Conservation (phyloP, 2,797 vertebrate genomes). For the Acomys russatus region DNA sequence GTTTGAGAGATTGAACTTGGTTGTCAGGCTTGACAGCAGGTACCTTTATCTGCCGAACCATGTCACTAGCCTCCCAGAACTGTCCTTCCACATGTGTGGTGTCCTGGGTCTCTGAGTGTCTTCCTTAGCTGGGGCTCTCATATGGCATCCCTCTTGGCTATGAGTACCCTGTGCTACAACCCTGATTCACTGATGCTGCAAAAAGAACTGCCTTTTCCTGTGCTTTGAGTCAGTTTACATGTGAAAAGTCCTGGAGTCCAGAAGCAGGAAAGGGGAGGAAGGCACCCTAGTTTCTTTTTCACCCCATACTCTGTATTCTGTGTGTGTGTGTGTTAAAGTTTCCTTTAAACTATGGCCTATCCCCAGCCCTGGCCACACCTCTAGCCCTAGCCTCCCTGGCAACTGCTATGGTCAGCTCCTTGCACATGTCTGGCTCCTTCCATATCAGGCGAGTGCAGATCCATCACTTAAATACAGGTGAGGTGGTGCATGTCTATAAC, state of each 20-base stretch:
- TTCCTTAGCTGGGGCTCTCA: neutral
- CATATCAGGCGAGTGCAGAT: neutral
- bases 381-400: neutral
- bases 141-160: neutral
- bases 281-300: neutral
- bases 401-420: neutral
- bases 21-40: neutral
- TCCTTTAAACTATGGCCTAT: neutral
- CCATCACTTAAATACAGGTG: neutral
- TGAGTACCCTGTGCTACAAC: neutral
- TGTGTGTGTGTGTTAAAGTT: too few relatives aligned
- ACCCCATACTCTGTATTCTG: neutral
- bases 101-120: neutral
- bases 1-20: neutral
- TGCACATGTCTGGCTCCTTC: neutral
- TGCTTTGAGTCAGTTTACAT: neutral
- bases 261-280: rapidly evolving
- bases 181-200: rapidly evolving
- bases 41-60: neutral
- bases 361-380: neutral
- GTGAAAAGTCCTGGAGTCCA: rapidly evolving
- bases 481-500: too few relatives aligned
- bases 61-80: neutral
- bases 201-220: rapidly evolving
- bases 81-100: neutral